Base-by-base conservation (phyloP, 2,797 vertebrate genomes). In the Lepus townsendii region DNA sequence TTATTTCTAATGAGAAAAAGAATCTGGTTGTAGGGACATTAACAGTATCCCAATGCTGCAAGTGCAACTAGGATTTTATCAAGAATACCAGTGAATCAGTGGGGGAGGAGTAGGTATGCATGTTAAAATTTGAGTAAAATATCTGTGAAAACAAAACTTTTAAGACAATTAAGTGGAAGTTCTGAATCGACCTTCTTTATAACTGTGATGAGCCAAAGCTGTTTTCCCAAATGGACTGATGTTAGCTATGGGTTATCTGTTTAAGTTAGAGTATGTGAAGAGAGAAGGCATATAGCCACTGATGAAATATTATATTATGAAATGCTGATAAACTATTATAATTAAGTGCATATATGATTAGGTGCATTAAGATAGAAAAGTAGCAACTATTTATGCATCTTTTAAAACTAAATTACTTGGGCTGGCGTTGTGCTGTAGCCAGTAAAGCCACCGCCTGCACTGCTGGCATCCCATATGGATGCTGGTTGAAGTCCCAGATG, bases 21-120 rank as follows among this genome's bases (percentile, higher is more conserved):
- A 79, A 22, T 1, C 12, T 38, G 24, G 11, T 11, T 82, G 32
- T 47, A n/a, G 9, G 38, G 88, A 65, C 5, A 47, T 68, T 65
- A 35, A 0, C 16, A 52, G 26, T 4, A 22, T n/a, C 1, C 13
- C 1, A 24, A 0, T 32, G 27, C 3, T 3, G 11, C 79, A 24
- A 26, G 17, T 32, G 8, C 20, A 42, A 68, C 38, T 76, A 7
- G 47, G 35, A 75, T 68, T 76, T 91, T 78, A 63, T 52, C 4
- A 69, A 90, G 42, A 87, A 42, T 42, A n/a, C 72, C 27, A n/a
- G 27, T 84, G 17, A 84, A 27, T 91, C 38, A 75, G 22, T 12
- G 42, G 24, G 42, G 27, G 72, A 62, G 30, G 2, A 76, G n/a
- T 88, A 17, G 73, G 22, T 1, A 50, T 7, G 13, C 1, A 32